A percentile compares a stretch with the other conserved stretches of the same genome.
Evolutionary conservation across 1,140 invertebrate species (phyloP).

Genomic region (Cherax quadricarinatus): DNA sequence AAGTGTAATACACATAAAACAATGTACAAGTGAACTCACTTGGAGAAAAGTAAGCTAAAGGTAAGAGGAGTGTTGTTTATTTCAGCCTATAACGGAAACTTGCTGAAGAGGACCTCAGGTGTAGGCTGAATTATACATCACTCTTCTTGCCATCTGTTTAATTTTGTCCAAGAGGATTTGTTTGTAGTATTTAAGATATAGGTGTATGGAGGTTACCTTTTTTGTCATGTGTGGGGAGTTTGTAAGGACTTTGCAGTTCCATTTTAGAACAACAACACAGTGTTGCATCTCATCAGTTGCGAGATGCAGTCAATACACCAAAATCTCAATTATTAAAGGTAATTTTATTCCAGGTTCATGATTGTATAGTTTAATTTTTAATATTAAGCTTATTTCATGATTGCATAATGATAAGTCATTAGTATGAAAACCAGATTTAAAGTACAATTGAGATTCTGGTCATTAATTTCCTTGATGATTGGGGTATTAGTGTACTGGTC

Average conservation of each 20-base stretch:
- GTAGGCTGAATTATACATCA: too few species aligned
- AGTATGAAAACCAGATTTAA: background rate
- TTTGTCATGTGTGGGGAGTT: background rate
- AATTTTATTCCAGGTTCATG: background rate
- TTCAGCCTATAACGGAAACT: too few species aligned
- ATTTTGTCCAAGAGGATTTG: too few species aligned
- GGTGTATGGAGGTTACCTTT: background rate
- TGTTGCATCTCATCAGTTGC: background rate
- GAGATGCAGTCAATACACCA: slow-evolving; percentile 4
- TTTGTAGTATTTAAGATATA: background rate
- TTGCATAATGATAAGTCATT: background rate
- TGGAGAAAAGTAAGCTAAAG: too few species aligned
- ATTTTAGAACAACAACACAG: background rate
- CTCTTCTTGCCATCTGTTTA: too few species aligned
- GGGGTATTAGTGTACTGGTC: slow-evolving; percentile 14
- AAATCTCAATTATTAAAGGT: background rate
- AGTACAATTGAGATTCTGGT: background rate
- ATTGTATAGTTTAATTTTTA: background rate
- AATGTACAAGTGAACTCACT: too few species aligned
- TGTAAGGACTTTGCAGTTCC: background rate
- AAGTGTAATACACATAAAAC: too few species aligned
- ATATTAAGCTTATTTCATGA: background rate
- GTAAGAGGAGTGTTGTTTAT: too few species aligned
- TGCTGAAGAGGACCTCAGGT: too few species aligned
- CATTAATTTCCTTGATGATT: background rate